Evolutionary conservation across 2,797 vertebrate genomes (phyloP).

Genomic region (Hemibagrus guttatus): DNA sequence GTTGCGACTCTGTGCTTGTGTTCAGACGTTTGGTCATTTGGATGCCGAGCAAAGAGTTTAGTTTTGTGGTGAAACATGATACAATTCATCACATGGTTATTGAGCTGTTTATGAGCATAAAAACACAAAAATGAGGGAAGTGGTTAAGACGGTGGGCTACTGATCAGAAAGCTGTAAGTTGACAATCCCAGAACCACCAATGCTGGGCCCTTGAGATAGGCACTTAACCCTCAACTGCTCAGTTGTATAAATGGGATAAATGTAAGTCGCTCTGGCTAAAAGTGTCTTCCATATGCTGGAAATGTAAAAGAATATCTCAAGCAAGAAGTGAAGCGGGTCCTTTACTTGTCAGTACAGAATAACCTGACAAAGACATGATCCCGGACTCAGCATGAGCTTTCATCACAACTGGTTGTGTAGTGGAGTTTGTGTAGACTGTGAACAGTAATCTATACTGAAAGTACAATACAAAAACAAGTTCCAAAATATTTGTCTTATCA

Average conservation of each 20-base stretch:
- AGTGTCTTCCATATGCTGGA: too few relatives aligned
- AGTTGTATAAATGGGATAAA: too few relatives aligned
- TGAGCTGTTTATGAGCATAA: background rate
- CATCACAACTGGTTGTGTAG: background rate
- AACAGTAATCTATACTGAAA: background rate
- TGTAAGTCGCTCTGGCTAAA: too few relatives aligned
- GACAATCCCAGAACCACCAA: too few relatives aligned
- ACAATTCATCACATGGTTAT: background rate
- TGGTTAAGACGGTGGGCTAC: too few relatives aligned
- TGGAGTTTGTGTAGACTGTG: background rate
- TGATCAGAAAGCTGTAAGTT: too few relatives aligned
- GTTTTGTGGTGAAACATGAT: background rate
- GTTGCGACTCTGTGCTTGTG: background rate
- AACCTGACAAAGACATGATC: background rate
- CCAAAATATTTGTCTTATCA: background rate
- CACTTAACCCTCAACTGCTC: too few relatives aligned
- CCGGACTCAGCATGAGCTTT: background rate
- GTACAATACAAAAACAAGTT: background rate
- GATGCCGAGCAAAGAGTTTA: background rate
- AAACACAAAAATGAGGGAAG: too few relatives aligned
- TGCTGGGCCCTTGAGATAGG: too few relatives aligned
- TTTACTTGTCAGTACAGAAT: background rate
- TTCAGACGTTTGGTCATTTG: background rate
- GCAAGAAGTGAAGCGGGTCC: background rate
- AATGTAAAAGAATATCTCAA: background rate